Percentiles rank a stretch among this genome's conserved stretches.
These are phyloP conservation scores for Goniozus legneri DNA, from an alignment of 1,140 invertebrate species.

Conservation along the genomic window DNA sequence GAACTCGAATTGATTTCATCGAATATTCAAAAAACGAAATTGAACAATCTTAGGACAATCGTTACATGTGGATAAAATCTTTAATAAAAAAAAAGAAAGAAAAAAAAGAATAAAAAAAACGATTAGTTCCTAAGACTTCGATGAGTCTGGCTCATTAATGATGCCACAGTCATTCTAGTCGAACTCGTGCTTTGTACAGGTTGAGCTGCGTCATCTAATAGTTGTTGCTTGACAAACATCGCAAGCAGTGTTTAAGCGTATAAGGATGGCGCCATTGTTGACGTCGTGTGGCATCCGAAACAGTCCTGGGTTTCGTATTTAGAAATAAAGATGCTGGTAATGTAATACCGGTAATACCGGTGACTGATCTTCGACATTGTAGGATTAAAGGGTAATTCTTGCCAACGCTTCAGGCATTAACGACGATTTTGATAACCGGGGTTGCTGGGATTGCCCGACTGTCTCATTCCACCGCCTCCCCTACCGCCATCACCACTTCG, in stretches of 20 bases:
- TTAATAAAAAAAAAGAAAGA: too few species aligned
- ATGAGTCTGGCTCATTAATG: constrained; percentile 14
- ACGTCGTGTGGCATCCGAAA: constrained; percentile 19
- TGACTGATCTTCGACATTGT: constrained; percentile 20
- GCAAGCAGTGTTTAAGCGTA: constrained; percentile 30
- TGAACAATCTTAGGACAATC: too few species aligned
- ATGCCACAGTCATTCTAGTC: constrained; percentile 5
- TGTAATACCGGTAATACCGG: constrained; percentile 7
- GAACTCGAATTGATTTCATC: constrained; percentile 23
- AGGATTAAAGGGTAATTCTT: constrained; percentile 12
- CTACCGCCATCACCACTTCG: constrained; percentile 48
- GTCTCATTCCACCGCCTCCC: constrained; percentile 45
- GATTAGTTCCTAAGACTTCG: background rate
- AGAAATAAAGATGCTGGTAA: constrained; percentile 19
- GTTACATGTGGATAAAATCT: too few species aligned
- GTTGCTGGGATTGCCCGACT: constrained; percentile 40
- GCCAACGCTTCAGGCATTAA: constrained; percentile 27
- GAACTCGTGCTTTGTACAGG: constrained; percentile 22
- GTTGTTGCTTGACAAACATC: constrained; percentile 26
- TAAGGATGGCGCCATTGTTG: constrained; percentile 17
- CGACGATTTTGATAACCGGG: constrained; percentile 45
- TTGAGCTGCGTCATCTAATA: constrained; percentile 22
- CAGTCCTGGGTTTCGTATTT: constrained; percentile 24
- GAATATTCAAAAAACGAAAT: constrained; percentile 2
- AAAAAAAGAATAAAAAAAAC: too few species aligned